Evolutionary conservation across 2,113 vertebrate genomes (phyloP).

Genomic region (Pimephales promelas): DNA sequence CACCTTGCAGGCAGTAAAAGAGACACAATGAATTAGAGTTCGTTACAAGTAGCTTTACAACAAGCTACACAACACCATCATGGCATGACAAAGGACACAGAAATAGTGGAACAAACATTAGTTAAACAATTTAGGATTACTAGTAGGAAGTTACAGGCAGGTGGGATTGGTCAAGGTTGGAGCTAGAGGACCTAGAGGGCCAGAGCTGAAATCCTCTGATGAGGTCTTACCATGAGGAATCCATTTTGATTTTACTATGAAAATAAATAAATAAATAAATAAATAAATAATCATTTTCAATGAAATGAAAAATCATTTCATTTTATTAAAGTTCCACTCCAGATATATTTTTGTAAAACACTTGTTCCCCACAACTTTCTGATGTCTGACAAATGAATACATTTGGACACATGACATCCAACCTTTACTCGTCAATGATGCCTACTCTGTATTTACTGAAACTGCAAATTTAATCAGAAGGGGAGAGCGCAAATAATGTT

Average conservation of each 20-base stretch:
- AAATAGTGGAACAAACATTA: too few species aligned
- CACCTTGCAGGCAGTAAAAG: background rate
- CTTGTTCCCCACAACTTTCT: background rate
- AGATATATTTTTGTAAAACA: constrained; percentile 5
- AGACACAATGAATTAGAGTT: background rate
- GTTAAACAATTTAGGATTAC: too few species aligned
- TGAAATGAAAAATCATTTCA: too few species aligned
- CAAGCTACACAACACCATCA: too few species aligned
- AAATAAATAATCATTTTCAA: too few species aligned
- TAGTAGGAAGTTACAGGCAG: too few species aligned
- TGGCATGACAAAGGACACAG: too few species aligned
- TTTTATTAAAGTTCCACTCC: background rate
- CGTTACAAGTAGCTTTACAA: background rate
- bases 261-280: too few species aligned
- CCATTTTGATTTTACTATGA: background rate
- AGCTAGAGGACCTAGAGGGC: too few species aligned
- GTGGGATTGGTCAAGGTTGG: too few species aligned
- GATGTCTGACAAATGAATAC: background rate
- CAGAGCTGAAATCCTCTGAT: too few species aligned
- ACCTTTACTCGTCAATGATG: background rate
- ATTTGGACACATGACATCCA: background rate
- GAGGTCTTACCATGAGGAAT: too few species aligned
- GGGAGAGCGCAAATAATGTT: background rate
- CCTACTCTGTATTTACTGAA: background rate
- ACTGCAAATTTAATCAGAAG: background rate